These are phyloP conservation scores for Brachymystax lenok DNA, from an alignment of 2,797 vertebrate genomes.

Conservation along the genomic window DNA sequence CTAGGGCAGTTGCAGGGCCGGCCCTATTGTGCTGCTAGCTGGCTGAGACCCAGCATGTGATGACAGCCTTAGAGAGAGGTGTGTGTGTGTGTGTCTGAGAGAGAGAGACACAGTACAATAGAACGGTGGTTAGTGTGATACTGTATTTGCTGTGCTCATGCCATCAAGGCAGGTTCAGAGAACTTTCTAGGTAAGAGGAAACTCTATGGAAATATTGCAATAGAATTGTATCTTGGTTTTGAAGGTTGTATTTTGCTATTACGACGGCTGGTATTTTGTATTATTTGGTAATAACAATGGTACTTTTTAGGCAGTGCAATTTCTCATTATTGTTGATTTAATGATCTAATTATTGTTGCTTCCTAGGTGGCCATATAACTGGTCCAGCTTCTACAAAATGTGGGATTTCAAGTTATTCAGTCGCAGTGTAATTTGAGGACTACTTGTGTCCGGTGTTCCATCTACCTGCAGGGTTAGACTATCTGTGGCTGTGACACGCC, in stretches of 20 bases:
- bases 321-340: neutral
- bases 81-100: neutral
- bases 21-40: slow-evolving; percentile 35
- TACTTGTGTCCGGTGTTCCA: too few relatives aligned
- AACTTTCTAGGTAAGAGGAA: neutral
- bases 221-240: neutral
- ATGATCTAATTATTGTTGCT: too few relatives aligned
- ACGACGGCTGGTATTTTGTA: neutral
- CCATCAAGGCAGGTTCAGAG: neutral
- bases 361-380: too few relatives aligned
- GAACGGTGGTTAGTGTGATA: neutral
- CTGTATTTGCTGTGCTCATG: neutral
- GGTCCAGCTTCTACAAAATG: too few relatives aligned
- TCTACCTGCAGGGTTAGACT: too few relatives aligned
- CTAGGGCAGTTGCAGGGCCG: slow-evolving; percentile 37
- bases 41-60: slow-evolving; percentile 6
- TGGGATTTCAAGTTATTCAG: too few relatives aligned
- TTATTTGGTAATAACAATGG: neutral
- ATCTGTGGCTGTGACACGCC: too few relatives aligned
- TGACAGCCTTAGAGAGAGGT: neutral
- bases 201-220: neutral
- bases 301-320: neutral
- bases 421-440: too few relatives aligned
- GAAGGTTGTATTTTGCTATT: neutral
- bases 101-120: neutral